phyloP scores from a whole-genome alignment of 2,113 vertebrate species.

The Halichoeres trimaculatus region DNA sequence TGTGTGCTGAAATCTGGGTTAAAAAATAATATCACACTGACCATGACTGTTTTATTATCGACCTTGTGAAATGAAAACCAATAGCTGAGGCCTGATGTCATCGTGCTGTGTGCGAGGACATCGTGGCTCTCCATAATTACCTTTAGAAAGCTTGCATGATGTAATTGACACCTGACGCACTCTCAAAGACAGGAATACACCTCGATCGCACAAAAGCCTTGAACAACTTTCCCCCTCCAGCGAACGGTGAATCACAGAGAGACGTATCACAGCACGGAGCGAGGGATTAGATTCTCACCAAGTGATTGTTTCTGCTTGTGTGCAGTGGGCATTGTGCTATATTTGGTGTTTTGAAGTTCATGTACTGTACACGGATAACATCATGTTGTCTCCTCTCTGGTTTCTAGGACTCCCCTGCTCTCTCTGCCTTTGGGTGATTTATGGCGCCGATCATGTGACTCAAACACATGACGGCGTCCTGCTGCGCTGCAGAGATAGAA shows the following conservation, averaged over 20 bases:
- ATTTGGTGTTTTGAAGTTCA: constrained; percentile 54
- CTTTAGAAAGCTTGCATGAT: constrained; percentile 67
- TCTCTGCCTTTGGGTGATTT: constrained; percentile 34
- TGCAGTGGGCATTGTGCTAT: constrained; percentile 34
- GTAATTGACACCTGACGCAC: constrained; percentile 73
- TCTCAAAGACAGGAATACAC: constrained; percentile 47
- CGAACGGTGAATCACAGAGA: constrained; percentile 54
- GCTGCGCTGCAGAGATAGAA: constrained; percentile 17
- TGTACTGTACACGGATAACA: constrained; percentile 50
- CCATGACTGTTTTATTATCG: constrained; percentile 57
- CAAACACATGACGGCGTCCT: constrained; percentile 17
- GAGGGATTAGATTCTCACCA: constrained; percentile 57
- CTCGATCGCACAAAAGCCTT: constrained; percentile 59
- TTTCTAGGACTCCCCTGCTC: constrained; percentile 35
- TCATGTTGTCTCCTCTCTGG: constrained; percentile 51
- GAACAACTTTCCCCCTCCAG: constrained; percentile 57
- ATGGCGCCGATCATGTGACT: constrained; percentile 38
- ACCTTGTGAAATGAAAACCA: constrained; percentile 63
- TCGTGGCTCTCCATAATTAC: constrained; percentile 68
- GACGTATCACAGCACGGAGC: constrained; percentile 47
- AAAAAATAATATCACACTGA: constrained; percentile 55
- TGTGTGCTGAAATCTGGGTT: constrained; percentile 34
- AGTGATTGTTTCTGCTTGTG: constrained; percentile 59
- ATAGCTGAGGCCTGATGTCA: constrained; percentile 62
- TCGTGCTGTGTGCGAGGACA: constrained; percentile 36